Evolutionary conservation across 37 sponge, comb jelly and placozoan genomes (phyloP), one percentile per base, ranked within the genome.

Genomic region (Spongilla lacustris): DNA sequence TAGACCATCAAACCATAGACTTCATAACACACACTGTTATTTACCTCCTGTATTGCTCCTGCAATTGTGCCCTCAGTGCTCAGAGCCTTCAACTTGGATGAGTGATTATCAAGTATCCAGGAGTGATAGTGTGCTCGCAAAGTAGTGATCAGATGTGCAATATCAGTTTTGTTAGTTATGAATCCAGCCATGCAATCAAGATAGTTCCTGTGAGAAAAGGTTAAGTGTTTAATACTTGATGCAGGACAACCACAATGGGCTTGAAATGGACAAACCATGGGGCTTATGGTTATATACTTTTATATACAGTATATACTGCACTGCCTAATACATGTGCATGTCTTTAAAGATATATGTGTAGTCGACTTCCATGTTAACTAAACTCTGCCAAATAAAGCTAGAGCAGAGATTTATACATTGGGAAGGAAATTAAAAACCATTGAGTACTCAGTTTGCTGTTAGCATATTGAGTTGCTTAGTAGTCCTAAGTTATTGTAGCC

Each of bases 271-370:
- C 73, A 80, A 50, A 37, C 50, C 33, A 10, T n/a, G n/a, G n/a
- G n/a, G n/a, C n/a, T n/a, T n/a, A n/a, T n/a, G n/a, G n/a, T n/a
- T n/a, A n/a, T n/a, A n/a, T n/a, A n/a, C n/a, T n/a, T n/a, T n/a
- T n/a, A n/a, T n/a, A n/a, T n/a, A 36, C 71, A 81, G 71, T 21
- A 71, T 49, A 78, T 50, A 33, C 70, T 71, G 41, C 25, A 35
- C n/a, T n/a, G n/a, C n/a, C n/a, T n/a, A n/a, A n/a, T n/a, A n/a
- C n/a, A n/a, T n/a, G n/a, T n/a, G n/a, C n/a, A n/a, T n/a, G n/a
- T n/a, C n/a, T n/a, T n/a, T n/a, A n/a, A n/a, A n/a, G n/a, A n/a
- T n/a, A n/a, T n/a, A n/a, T n/a, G n/a, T n/a, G n/a, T n/a, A n/a
- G n/a, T n/a, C n/a, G n/a, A n/a, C n/a, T n/a, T n/a, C n/a, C n/a